Evolutionary conservation across 2,113 vertebrate genomes (phyloP), one percentile per base, ranked within the genome.

Genomic region (Megaptera novaeangliae): DNA sequence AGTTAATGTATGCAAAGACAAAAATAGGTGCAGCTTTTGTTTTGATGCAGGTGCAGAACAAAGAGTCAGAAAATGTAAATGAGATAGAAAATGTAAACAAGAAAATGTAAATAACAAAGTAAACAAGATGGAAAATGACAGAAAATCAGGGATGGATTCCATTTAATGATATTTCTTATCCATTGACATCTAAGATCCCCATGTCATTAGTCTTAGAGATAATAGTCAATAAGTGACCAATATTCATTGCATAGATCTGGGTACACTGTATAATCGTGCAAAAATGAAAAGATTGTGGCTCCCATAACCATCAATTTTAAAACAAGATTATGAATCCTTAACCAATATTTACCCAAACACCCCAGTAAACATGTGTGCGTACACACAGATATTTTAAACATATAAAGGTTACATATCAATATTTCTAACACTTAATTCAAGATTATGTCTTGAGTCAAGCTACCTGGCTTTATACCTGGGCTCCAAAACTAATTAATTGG

Each of bases 31-130:
- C 31, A 3, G 92, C 90, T 96, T 97, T 98, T 96, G 81, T 97
- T 98, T 96, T 94, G 95, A 83, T 71, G 59, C 95, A 98, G 97
- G 98, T 98, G 96, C 82, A 92, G 83, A 98, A 93, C 92, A 98
- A 98, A 98, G 96, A 90, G 93, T 95, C 69, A 77, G 52, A 52
- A 52, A 59, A 96, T 96, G 85, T 81, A 95, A 97, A 97, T 66
- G 95, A 97, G 63, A 86, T 3, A 44, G 44, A 93, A 25, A 93
- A 96, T 68, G 41, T 52, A 17, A 52, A 52, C 49, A 52, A 52
- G 49, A 52, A 52, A 59, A 96, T 96, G 83, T 81, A 95, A 97
- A 97, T 66, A 96, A 97, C 59, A 86, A 2, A 44, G 83, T 81
- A 94, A 97, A 97, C 69, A 96, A 97, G 63, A 84, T 3, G 39